phyloP scores from a whole-genome alignment of 2,797 vertebrate genomes.

The Acipenser oxyrinchus region DNA sequence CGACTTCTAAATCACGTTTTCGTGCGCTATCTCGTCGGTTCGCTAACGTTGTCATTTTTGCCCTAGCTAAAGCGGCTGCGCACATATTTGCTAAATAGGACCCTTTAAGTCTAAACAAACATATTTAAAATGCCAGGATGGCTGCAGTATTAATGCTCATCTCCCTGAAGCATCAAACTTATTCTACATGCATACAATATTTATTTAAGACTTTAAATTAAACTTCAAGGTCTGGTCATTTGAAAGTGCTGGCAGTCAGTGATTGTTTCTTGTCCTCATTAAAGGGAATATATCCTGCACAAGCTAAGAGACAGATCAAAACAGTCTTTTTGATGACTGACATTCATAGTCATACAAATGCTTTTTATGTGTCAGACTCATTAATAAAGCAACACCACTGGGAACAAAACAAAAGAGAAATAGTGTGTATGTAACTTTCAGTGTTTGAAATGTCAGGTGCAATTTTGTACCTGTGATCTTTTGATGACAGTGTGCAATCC shows the following conservation, averaged over 20 bases:
- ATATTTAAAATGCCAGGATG: slow-evolving; percentile 62
- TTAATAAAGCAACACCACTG: slow-evolving; percentile 94
- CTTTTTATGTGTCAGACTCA: slow-evolving; percentile 98
- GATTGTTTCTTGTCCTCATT: slow-evolving; percentile 85
- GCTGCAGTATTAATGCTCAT: slow-evolving; percentile 22
- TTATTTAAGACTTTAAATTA: slow-evolving; percentile 84
- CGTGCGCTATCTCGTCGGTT: no score
- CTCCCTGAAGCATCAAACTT: slow-evolving; percentile 75
- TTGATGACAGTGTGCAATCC: slow-evolving; percentile 78
- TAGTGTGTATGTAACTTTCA: slow-evolving; percentile 70
- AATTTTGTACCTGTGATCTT: slow-evolving; percentile 92
- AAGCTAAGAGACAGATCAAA: slow-evolving; percentile 92
- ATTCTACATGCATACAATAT: slow-evolving; percentile 92
- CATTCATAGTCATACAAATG: slow-evolving; percentile 85
- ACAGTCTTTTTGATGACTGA: slow-evolving; percentile 92
- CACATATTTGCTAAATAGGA: no score
- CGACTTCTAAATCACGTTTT: no score
- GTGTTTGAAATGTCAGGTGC: slow-evolving; percentile 96
- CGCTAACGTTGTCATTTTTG: no score
- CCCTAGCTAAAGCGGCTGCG: no score
- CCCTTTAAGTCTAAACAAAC: slow-evolving; percentile 47
- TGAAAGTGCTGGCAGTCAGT: slow-evolving; percentile 77
- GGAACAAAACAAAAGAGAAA: slow-evolving; percentile 67
- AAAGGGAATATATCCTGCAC: slow-evolving; percentile 96
- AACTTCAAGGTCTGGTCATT: slow-evolving; percentile 89